Conservation (phyloP, 2,888 invertebrate genomes). For the Mythimna pallens region DNA sequence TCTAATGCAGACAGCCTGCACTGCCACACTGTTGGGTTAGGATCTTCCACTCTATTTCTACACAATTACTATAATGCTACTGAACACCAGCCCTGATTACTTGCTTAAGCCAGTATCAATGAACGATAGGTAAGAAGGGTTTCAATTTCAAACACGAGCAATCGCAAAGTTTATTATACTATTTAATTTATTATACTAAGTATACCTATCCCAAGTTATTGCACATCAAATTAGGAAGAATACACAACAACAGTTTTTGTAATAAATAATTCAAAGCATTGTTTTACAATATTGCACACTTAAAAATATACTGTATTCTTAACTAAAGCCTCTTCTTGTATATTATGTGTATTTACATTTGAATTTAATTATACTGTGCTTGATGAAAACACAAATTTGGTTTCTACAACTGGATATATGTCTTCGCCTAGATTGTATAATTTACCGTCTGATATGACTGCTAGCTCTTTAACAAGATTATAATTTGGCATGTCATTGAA, state of each 20-base stretch:
- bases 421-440: not conserved
- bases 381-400: not conserved
- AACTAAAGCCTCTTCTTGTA: conserved; percentile 17
- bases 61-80: no score
- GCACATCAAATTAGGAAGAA: conserved; percentile 75
- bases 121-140: not conserved
- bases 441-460: not conserved
- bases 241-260: conserved; percentile 66
- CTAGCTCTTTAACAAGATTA: not conserved
- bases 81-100: not conserved
- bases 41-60: no score
- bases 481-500: not conserved
- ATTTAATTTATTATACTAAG: conserved; percentile 63
- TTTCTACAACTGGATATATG: not conserved
- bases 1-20: no score
- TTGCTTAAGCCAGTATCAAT: not conserved
- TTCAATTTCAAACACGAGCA: conserved; percentile 36
- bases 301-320: conserved; percentile 24
- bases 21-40: no score
- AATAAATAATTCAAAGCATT: conserved; percentile 67
- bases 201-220: conserved; percentile 75
- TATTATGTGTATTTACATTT: conserved; percentile 37
- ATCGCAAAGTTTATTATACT: conserved; percentile 49
- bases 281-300: conserved; percentile 46
- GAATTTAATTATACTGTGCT: conserved; percentile 7